These are phyloP conservation scores for Nomia melanderi DNA, from an alignment of 1,140 invertebrate genomes.

Conservation along the genomic window DNA sequence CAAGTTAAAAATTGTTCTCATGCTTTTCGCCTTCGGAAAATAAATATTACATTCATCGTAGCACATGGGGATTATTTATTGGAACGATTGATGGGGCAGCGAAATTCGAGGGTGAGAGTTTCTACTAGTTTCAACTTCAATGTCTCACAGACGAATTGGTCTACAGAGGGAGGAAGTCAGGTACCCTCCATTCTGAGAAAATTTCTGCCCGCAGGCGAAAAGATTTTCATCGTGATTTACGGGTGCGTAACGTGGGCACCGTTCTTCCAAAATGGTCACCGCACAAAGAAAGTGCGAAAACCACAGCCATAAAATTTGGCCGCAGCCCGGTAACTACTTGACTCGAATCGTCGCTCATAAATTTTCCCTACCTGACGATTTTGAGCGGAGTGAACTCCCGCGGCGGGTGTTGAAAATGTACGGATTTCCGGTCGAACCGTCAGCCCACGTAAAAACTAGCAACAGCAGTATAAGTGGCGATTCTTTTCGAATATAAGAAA, in stretches of 20 bases:
- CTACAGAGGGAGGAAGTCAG: background rate
- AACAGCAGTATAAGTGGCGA: background rate
- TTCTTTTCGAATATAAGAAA: no score
- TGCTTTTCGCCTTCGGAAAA: no score
- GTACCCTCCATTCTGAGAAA: background rate
- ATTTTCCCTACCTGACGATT: slow-evolving; percentile 12
- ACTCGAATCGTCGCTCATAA: slow-evolving; percentile 10
- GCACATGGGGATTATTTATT: no score
- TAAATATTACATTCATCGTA: no score
- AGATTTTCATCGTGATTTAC: slow-evolving; percentile 31
- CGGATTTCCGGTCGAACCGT: background rate
- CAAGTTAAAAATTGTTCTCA: no score
- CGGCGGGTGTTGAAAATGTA: background rate
- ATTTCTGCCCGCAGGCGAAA: background rate
- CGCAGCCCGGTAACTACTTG: slow-evolving; percentile 60
- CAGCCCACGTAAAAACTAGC: no score
- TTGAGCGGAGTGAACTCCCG: background rate
- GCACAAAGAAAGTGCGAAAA: slow-evolving; percentile 64
- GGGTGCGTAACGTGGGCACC: slow-evolving; percentile 6
- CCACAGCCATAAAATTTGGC: slow-evolving; percentile 70
- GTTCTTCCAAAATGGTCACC: slow-evolving; percentile 52
- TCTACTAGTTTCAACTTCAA: no score
- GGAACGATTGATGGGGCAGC: no score
- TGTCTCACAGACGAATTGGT: no score
- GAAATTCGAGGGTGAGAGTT: no score